Percentiles rank a stretch among this genome's conserved stretches.
Conservation (phyloP, 1,140 invertebrate species). For the Pemphigus obesinymphae region DNA sequence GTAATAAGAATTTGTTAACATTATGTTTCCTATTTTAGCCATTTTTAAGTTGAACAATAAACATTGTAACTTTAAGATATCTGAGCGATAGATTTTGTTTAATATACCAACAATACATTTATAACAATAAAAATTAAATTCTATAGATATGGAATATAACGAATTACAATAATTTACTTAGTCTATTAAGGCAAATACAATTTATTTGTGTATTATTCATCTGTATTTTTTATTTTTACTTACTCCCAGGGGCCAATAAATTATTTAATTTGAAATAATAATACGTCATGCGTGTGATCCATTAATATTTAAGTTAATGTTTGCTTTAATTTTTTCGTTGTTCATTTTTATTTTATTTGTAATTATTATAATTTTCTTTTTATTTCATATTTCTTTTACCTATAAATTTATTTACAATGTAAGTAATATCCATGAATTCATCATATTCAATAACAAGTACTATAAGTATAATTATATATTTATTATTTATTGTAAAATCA, state of each 20-base stretch:
- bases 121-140: background rate
- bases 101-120: background rate
- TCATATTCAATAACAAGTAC: background rate
- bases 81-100: background rate
- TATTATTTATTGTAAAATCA: no score
- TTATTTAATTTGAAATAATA: background rate
- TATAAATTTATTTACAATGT: background rate
- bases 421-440: background rate
- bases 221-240: background rate
- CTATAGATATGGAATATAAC: background rate
- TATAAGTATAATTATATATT: background rate
- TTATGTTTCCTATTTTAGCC: conserved; percentile 7
- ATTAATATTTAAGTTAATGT: background rate
- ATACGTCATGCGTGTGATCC: background rate
- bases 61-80: background rate
- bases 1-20: background rate
- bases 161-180: background rate
- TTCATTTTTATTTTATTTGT: background rate
- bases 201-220: background rate
- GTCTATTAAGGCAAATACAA: background rate
- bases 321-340: background rate
- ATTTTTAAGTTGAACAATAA: background rate
- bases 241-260: background rate
- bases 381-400: background rate
- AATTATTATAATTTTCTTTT: background rate